Conservation (phyloP, 1,140 invertebrate species). For the Drosophila eugracilis region DNA sequence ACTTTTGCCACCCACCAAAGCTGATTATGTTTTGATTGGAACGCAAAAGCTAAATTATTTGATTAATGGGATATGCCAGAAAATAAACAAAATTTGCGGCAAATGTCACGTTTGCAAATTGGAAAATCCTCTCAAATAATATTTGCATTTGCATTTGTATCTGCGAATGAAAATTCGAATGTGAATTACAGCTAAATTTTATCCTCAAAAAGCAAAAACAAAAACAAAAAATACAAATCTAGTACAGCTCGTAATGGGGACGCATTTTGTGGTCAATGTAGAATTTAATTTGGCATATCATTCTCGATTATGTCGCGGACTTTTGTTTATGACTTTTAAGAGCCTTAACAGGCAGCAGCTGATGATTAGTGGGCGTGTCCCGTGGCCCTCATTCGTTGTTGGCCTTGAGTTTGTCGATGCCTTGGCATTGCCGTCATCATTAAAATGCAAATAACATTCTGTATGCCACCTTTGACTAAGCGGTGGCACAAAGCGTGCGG, state of each 20-base stretch:
- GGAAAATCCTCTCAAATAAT: conserved; percentile 25
- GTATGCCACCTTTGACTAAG: conserved; percentile 23
- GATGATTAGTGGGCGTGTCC: conserved; percentile 29
- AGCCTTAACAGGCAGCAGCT: not conserved
- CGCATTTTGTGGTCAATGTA: conserved; percentile 37
- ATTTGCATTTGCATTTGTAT: conserved; percentile 18
- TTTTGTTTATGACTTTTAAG: conserved; percentile 34
- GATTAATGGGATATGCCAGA: conserved; percentile 37
- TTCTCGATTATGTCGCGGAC: conserved; percentile 16
- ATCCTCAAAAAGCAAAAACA: no score
- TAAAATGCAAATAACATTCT: conserved; percentile 67
- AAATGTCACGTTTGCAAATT: conserved; percentile 37
- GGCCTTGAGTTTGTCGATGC: conserved; percentile 5
- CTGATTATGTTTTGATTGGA: conserved; percentile 35
- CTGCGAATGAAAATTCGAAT: not conserved
- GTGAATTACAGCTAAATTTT: not conserved
- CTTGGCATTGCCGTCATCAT: conserved; percentile 52
- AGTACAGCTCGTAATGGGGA: not conserved
- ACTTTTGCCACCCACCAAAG: not conserved
- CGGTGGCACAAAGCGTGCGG: conserved; percentile 14
- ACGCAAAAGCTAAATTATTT: conserved; percentile 27
- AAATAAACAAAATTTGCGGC: conserved; percentile 22
- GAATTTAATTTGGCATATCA: conserved; percentile 42
- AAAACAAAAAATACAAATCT: no score
- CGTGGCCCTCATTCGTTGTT: not conserved